Conservation (phyloP, 2,113 vertebrate genomes). For the Seriola quinqueradiata region DNA sequence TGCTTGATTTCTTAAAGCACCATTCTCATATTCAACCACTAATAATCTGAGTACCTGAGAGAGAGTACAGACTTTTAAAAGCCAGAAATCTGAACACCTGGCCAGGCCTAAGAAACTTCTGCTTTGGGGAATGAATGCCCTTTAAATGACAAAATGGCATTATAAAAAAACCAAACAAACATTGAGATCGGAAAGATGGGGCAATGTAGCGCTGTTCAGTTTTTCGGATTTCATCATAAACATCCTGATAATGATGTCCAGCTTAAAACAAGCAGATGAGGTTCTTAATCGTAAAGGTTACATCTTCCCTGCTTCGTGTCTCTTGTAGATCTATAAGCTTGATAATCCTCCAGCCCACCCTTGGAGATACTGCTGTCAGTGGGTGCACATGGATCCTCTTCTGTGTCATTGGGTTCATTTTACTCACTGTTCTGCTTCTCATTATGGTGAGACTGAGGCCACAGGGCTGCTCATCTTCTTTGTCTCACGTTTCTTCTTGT, state of each 20-base stretch:
- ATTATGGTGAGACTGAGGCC: conserved; percentile 15
- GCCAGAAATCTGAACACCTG: neutral
- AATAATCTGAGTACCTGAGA: neutral
- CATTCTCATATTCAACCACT: neutral
- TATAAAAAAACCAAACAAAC: neutral
- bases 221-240: neutral
- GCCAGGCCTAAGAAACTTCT: neutral
- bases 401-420: conserved; percentile 32
- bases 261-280: neutral
- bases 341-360: conserved; percentile 20
- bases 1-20: neutral
- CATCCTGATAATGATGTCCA: neutral
- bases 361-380: conserved; percentile 16
- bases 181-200: neutral
- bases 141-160: conserved; percentile 4
- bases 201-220: neutral
- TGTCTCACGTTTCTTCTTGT: conserved; percentile 2
- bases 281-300: neutral
- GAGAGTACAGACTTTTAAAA: neutral
- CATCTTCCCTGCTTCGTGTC: neutral
- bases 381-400: conserved; percentile 18
- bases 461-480: conserved; percentile 26
- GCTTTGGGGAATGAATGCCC: neutral
- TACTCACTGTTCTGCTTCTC: conserved; percentile 25
- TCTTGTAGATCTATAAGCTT: neutral